phyloP scores from a whole-genome alignment of 2,797 vertebrate genomes.

The Anomalospiza imberbis region DNA sequence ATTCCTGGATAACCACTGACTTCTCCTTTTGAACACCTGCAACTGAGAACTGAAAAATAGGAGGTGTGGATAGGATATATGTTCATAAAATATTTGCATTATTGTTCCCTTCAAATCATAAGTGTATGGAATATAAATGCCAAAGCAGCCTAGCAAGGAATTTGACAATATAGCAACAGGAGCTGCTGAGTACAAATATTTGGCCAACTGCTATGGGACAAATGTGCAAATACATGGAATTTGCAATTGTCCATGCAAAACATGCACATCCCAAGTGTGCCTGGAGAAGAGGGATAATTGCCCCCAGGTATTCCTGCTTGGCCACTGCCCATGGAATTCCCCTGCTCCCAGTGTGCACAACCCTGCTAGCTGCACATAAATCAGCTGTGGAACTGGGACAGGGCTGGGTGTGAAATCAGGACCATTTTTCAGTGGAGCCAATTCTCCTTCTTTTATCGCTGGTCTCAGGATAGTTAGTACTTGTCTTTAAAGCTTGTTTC shows the following conservation, averaged over 20 bases:
- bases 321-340: not conserved
- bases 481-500: conserved; percentile 46
- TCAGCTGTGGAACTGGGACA: not conserved
- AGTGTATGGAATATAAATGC: not conserved
- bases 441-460: conserved; percentile 14
- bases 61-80: not conserved
- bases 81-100: not conserved
- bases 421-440: conserved; percentile 20
- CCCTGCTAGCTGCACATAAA: not conserved
- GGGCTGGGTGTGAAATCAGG: conserved; percentile 8
- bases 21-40: not conserved
- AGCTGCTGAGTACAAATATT: conserved; percentile 12
- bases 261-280: not conserved
- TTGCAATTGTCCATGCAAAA: not conserved
- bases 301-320: not conserved
- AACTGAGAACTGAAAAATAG: not conserved
- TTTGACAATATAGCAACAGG: not conserved
- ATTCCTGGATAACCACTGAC: not conserved
- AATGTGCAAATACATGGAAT: not conserved
- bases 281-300: not conserved
- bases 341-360: not conserved
- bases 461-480: conserved; percentile 46
- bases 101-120: not conserved
- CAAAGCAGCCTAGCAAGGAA: not conserved
- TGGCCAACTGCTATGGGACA: not conserved